Base-by-base conservation (phyloP, 2,888 invertebrate species). In the Brassicogethes aeneus region DNA sequence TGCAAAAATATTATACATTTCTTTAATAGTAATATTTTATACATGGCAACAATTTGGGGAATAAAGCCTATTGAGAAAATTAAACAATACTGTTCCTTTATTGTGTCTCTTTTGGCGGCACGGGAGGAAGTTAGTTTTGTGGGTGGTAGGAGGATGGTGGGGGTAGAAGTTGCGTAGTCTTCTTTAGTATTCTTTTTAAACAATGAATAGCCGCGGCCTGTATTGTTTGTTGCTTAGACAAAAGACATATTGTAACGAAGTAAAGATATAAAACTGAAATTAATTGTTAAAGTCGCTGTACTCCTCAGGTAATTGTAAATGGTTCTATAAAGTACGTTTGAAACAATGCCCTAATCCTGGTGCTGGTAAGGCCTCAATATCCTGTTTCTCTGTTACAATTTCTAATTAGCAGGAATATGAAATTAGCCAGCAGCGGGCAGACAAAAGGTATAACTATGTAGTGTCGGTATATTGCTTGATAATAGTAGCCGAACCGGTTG, bases 401-500 rank as follows among this genome's bases (percentile, higher is more conserved):
- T 57, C 53, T 57, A 59, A 59, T 59, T 59, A 59, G 57, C 48
- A 47, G 41, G 55, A 56, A 58, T 58, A 56, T 49, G 56, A 56
- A 59, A 59, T 59, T 58, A 57, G 48, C 51, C 49, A 47, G 45
- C 56, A 57, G 48, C 49, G n/a, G n/a, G n/a, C 50, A 47, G 45
- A 58, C 57, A 59, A 58, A 57, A 59, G 59, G 54, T 50, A 50
- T 47, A 51, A 50, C 53, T 52, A 50, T 49, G 52, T 50, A 50
- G 51, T 45, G 50, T 45, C 54, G 48, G 51, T 53, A 47, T 57
- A 60, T 57, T 56, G 59, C 56, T 55, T 56, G 55, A 61, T 60
- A 61, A 60, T 61, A 53, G 60, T 51, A 59, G 58, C 56, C 59
- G 59, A 61, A 60, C 59, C 57, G 57, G 56, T 59, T 57, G 60